Conservation (phyloP, 2,113 vertebrate species). For the Acinonyx jubatus region DNA sequence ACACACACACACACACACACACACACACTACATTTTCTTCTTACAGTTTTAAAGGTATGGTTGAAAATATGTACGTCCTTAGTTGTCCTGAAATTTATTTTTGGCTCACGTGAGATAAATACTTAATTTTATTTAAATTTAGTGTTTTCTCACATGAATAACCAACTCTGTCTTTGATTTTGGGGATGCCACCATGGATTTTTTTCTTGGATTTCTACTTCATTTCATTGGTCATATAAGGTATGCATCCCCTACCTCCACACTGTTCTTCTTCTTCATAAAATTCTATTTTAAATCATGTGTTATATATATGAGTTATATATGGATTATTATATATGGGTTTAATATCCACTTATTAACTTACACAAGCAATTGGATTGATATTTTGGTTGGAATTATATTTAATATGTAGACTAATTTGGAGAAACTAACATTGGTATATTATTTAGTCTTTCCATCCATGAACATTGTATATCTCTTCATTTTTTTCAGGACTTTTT, state of each 20-base stretch:
- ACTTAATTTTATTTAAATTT: constrained; percentile 38
- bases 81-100: not conserved
- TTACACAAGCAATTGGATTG: not conserved
- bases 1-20: too few relatives aligned
- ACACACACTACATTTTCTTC: not conserved
- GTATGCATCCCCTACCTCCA: not conserved
- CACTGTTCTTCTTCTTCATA: not conserved
- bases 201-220: not conserved
- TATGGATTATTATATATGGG: not conserved
- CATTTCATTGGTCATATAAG: not conserved
- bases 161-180: not conserved
- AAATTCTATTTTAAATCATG: not conserved
- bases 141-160: not conserved
- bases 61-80: not conserved
- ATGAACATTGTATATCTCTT: constrained; percentile 63
- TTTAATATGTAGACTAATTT: not conserved
- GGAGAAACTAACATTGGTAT: not conserved
- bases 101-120: not conserved
- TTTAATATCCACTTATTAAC: not conserved
- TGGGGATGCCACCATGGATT: not conserved
- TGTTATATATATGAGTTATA: not conserved
- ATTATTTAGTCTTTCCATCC: constrained; percentile 18
- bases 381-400: not conserved
- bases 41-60: not conserved
- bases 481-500: not conserved